Evolutionary conservation across 2,797 vertebrate genomes (phyloP), one percentile per base, ranked within the genome.

Genomic region (Artibeus jamaicensis): DNA sequence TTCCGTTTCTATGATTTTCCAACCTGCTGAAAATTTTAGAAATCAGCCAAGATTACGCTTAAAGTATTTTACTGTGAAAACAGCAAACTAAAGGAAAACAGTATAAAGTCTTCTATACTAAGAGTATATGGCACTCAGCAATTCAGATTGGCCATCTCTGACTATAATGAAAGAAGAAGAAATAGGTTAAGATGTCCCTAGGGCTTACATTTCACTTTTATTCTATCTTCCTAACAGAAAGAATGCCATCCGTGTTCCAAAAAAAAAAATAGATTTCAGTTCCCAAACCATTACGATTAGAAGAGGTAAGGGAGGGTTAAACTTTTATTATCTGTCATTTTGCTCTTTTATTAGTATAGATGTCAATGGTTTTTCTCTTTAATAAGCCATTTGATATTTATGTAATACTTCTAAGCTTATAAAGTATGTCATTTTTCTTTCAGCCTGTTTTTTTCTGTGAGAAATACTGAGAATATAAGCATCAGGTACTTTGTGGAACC

Each of bases 301-400:
- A 93, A 89, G 81, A 93, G 46, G 14, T 65, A 88, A 93, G 32
- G 15, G 59, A 62, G 26, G 59, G 22, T 93, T 93, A 70, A 73
- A 73, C 67, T 83, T 89, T 96, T 74, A 37, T 67, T 81, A 39
- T 68, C 37, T 93, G 37, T 95, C 77, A 70, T 81, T 67, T 96
- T n/a, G 46, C 42, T 94, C 44, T 8, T 95, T 78, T 81, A 39
- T 83, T 77, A 81, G 74, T 70, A 46, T 53, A 76, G 65, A 32
- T 86, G 79, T 29, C 22, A 89, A 26, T 50, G 42, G 29, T 87
- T 93, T 94, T 95, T 83, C 29, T 86, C 19, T 74, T 93, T 91
- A 91, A 34, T 91, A 84, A 79, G 65, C 53, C 79, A 10, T 34
- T 87, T 57, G 53, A 39, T 12, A 11, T 83, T 89, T 71, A 82